Evolutionary conservation across 2,888 invertebrate species (phyloP).

Genomic region (Caenorhabditis sulstoni): DNA sequence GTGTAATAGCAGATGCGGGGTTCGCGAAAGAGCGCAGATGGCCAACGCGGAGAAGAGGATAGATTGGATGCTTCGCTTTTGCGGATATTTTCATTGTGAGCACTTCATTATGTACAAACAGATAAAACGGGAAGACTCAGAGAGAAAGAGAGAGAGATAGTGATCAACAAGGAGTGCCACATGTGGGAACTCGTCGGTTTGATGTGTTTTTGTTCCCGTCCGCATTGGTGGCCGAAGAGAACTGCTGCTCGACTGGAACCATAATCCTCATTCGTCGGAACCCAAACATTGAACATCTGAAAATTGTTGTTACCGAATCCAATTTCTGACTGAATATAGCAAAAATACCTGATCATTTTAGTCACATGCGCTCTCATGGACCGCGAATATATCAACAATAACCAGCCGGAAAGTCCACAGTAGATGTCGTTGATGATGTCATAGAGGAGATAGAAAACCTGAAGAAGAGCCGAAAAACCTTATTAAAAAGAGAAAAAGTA

Average conservation of each 20-base stretch:
- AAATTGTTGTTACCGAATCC: not conserved
- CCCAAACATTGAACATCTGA: constrained; percentile 49
- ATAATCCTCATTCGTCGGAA: constrained; percentile 44
- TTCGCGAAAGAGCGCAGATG: no score
- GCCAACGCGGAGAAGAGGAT: not conserved
- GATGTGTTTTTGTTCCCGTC: constrained; percentile 48
- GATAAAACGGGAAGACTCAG: no score
- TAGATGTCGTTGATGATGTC: constrained; percentile 66
- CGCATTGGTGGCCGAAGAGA: constrained; percentile 45
- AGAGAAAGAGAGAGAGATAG: not conserved
- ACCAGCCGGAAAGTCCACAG: constrained; percentile 65
- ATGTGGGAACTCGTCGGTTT: constrained; percentile 44
- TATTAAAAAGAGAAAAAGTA: not conserved
- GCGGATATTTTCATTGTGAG: constrained; percentile 19
- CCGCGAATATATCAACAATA: constrained; percentile 62
- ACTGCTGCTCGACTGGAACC: constrained; percentile 43
- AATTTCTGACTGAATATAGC: not conserved
- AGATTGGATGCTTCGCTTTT: not conserved
- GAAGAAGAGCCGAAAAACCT: not conserved
- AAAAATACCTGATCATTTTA: constrained; percentile 40
- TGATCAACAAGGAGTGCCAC: constrained; percentile 43
- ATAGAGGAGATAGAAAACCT: constrained; percentile 68
- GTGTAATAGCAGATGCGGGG: constrained; percentile 20
- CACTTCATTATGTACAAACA: constrained; percentile 27
- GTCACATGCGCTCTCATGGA: constrained; percentile 60